Evolutionary conservation across 2,888 invertebrate species (phyloP).

Genomic region (Dryocosmus kuriphilus): DNA sequence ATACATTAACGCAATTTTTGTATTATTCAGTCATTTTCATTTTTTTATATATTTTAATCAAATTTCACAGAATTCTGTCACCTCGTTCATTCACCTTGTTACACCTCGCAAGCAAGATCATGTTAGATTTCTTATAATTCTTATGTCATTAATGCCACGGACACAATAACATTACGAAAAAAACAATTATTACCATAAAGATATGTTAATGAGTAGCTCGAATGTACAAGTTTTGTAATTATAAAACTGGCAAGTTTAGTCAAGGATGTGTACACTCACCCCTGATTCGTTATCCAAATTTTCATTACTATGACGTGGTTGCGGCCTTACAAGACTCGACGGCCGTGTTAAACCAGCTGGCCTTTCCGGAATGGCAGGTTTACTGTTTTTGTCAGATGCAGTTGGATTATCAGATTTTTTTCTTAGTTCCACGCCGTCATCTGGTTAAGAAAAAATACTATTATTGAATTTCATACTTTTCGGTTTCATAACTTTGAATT

Average conservation of each 20-base stretch:
- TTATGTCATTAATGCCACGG: neutral
- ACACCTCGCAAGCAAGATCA: neutral
- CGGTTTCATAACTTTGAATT: no score
- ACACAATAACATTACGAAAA: neutral
- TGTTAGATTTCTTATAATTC: neutral
- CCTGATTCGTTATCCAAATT: conserved; percentile 73
- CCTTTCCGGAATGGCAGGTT: conserved; percentile 90
- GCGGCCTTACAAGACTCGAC: conserved; percentile 72
- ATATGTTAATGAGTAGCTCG: neutral
- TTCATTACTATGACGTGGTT: conserved; percentile 71
- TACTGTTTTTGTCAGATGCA: conserved; percentile 76
- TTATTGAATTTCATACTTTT: conserved; percentile 19
- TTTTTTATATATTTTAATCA: neutral
- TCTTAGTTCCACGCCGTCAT: conserved; percentile 79
- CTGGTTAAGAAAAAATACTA: conserved; percentile 52
- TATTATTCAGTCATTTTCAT: neutral
- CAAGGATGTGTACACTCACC: conserved; percentile 65
- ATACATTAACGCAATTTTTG: neutral
- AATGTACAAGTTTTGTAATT: neutral
- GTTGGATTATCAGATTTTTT: conserved; percentile 70
- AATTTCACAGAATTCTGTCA: neutral
- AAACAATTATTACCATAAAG: neutral
- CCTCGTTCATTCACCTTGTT: neutral
- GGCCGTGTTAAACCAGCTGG: conserved; percentile 85
- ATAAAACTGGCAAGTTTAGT: neutral